Base-by-base conservation (phyloP, 2,797 vertebrate species). In the Knipowitschia caucasica region DNA sequence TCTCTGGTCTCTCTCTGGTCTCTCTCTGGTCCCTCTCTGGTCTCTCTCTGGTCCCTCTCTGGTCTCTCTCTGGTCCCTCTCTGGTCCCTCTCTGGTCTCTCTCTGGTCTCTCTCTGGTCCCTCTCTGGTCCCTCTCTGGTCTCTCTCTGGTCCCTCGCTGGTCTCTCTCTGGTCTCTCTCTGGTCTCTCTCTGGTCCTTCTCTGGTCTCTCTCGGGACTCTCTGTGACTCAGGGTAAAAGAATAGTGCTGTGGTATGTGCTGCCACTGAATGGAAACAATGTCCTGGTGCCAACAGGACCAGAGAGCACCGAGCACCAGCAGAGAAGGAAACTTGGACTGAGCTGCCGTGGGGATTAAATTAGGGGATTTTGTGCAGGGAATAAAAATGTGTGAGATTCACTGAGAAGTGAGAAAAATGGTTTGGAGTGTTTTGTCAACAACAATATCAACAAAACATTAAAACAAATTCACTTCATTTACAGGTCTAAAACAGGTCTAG, bases 181-280 rank as follows among this genome's bases (percentile, higher is more conserved):
- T n/a, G n/a, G 67, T 64, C 69, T 71, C 74, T 71, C 68, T 77
- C 60, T 64, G 65, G 46, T 63, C 67, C 57, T 75, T 70, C n/a
- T n/a, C n/a, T n/a, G n/a, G 67, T 64, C 69, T 71, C 74, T 71
- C 68, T 77, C 60, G 65, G 65, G 46, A 63, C 67, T 57, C 73
- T 70, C 59, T 73, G 58, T 20, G 64, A 51, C 61, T 74, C 59
- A 59, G 20, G 70, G 77, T 72, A 71, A 44, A 71, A 67, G 74
- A 79, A 64, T 36, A 56, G 55, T 54, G 56, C 52, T 35, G 55
- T 49, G 69, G 51, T 71, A 50, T 53, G 69, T 38, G n/a, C 25
- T 30, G 56, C 12, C 38, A 14, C 56, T 62, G 53, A 67, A 62
- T 62, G 65, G 64, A 62, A 71, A 75, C 59, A 36, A 69, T 64